Conservation (phyloP, 1,140 invertebrate genomes). For the Bemisia tabaci region DNA sequence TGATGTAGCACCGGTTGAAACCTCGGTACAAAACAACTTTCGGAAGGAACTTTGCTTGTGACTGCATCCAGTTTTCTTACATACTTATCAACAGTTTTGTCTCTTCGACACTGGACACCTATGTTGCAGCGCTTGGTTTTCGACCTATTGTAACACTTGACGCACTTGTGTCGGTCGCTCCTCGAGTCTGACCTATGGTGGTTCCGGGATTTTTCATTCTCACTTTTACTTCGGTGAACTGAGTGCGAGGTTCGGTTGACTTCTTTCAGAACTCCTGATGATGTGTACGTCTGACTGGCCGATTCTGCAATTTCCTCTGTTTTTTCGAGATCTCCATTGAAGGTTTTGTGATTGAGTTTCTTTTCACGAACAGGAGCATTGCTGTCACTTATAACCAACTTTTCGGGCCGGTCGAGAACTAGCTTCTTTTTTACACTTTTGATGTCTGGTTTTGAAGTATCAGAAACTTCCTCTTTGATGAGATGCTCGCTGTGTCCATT, state of each 20-base stretch:
- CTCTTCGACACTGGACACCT: constrained; percentile 44
- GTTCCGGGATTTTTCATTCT: background rate
- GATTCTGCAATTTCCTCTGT: background rate
- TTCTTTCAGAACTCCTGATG: background rate
- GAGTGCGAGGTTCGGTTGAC: background rate
- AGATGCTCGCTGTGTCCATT: background rate
- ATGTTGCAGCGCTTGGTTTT: constrained; percentile 44
- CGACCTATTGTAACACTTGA: constrained; percentile 42
- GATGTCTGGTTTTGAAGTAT: background rate
- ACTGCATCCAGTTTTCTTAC: constrained; percentile 16
- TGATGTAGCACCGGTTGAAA: constrained; percentile 27
- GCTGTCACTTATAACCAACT: background rate
- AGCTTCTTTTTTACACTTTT: background rate
- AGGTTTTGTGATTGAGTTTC: background rate
- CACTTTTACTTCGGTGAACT: background rate
- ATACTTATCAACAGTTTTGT: constrained; percentile 29
- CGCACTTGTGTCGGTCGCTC: constrained; percentile 31
- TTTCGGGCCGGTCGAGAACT: background rate
- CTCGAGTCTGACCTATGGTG: constrained; percentile 2
- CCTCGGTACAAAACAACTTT: constrained; percentile 33
- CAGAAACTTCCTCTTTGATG: background rate
- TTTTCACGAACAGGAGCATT: background rate
- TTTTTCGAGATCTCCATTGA: background rate
- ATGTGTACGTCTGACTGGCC: background rate
- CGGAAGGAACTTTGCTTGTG: constrained; percentile 23